A percentile compares a stretch with the other conserved stretches of the same genome.
phyloP scores from a whole-genome alignment of 2,888 invertebrate species.

The Drosophila crucigera region DNA sequence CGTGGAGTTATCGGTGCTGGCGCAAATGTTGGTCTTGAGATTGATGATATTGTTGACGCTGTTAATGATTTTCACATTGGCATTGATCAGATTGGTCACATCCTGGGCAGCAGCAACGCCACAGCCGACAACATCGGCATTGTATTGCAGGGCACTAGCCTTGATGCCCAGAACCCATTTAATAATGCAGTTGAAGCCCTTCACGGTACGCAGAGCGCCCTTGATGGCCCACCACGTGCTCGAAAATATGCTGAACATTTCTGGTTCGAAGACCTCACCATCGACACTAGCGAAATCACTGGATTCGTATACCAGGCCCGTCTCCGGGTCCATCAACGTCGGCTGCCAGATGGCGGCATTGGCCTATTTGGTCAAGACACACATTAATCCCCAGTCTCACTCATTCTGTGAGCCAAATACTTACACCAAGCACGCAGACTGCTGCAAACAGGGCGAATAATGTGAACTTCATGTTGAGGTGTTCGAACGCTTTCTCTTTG shows the following conservation, averaged over 20 bases:
- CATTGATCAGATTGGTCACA: slow-evolving; percentile 62
- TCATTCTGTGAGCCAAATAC: neutral
- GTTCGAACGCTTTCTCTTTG: slow-evolving; percentile 28
- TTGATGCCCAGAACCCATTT: slow-evolving; percentile 63
- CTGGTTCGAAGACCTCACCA: slow-evolving; percentile 22
- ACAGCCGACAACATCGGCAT: slow-evolving; percentile 52
- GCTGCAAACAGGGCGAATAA: slow-evolving; percentile 59
- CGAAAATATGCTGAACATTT: slow-evolving; percentile 25
- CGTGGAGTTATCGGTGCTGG: slow-evolving; percentile 17
- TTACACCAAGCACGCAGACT: slow-evolving; percentile 62
- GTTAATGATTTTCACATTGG: slow-evolving; percentile 57
- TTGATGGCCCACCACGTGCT: slow-evolving; percentile 35
- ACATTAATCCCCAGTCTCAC: neutral
- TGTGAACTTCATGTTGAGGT: slow-evolving; percentile 65
- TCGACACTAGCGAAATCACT: slow-evolving; percentile 24
- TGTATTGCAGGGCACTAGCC: slow-evolving; percentile 54
- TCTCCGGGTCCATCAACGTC: slow-evolving; percentile 14
- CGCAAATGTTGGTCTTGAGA: slow-evolving; percentile 58
- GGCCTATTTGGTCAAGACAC: slow-evolving; percentile 29
- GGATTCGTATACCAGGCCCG: slow-evolving; percentile 11
- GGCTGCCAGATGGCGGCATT: slow-evolving; percentile 48
- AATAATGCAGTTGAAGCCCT: slow-evolving; percentile 75
- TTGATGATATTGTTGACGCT: slow-evolving; percentile 61
- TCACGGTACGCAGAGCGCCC: slow-evolving; percentile 54
- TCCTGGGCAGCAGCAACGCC: slow-evolving; percentile 58